Evolutionary conservation across 2,888 invertebrate genomes (phyloP), one percentile per base, ranked within the genome.

Genomic region (Zootermopsis nevadensis): DNA sequence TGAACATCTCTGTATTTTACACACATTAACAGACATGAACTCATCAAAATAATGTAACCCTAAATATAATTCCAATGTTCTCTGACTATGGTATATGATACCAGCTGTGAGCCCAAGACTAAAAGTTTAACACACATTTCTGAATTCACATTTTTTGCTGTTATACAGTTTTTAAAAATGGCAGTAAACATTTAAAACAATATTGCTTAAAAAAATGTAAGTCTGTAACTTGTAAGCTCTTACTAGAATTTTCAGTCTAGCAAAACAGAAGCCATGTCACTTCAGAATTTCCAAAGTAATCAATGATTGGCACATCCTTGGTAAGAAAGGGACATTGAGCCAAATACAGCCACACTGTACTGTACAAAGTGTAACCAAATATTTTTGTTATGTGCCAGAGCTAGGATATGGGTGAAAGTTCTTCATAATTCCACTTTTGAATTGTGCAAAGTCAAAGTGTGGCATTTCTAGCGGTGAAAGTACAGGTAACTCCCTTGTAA

Each of bases 381-480:
- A 60, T 48, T 48, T 19, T 38, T 38, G 38, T 19, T 60, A 15
- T 27, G 27, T 60, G 27, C n/a, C 10, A 31, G 24, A 79, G 35
- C 66, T 79, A 79, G 27, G 79, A 82, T 48, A 31, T 19, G 15
- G 81, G 81, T 12, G 74, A 82, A 4, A 38, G 76, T 30, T 77
- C 81, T 35, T 10, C 55, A 33, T 27, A 33, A n/a, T 19, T 30
- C 3, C 24, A n/a, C 12, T 77, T 80, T 72, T 84, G 55, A 85
- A 84, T 60, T 82, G 72, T n/a, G 87, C 88, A 87, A 91, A 92
- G 87, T 93, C 92, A 87, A 93, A 93, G 82, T 90, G 89, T 31
- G 93, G 93, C 90, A 93, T 91, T 88, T 93, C 93, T n/a, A 93
- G 89, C 12, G 93, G 93, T 53, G 92, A 91, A 72, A 93, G 88